Base-by-base conservation (phyloP, 2,888 invertebrate genomes). In the Dicranocentrus wangi region DNA sequence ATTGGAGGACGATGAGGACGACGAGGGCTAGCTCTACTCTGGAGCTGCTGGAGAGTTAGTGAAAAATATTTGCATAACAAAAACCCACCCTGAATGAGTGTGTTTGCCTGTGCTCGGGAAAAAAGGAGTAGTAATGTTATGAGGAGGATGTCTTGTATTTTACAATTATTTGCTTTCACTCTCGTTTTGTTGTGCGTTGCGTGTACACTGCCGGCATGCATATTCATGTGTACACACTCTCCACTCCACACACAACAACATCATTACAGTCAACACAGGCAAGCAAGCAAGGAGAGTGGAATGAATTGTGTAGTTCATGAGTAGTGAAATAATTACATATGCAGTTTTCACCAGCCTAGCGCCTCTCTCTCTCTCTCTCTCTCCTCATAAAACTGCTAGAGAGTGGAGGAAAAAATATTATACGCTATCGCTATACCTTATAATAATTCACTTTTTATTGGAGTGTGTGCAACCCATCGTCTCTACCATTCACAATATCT, bases 361-460 rank as follows among this genome's bases (percentile, higher is more conserved):
- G 42, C 63, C 63, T 42, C 21, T 27, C 27, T 3, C 13, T 15
- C 42, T 42, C 23, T 13, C 42, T 13, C 23, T 13, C 42, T 63
- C 63, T 2, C 2, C 61, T 32, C 61, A 32, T n/a, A 28, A 61
- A 32, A 32, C n/a, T 21, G 13, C 53, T 53, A 7, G 60, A 17
- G 60, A n/a, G 25, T 19, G 32, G 15, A 47, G 5, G 47, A 47
- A 47, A 32, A 32, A n/a, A n/a, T n/a, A n/a, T n/a, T n/a, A n/a
- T n/a, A n/a, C n/a, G n/a, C n/a, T n/a, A n/a, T n/a, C n/a, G n/a
- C n/a, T n/a, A n/a, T n/a, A n/a, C n/a, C n/a, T n/a, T n/a, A n/a
- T n/a, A n/a, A 28, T 60, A 60, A 60, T 60, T 60, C 60, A 60
- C 60, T 27, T 60, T 60, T 60, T 60, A 60, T 28, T 60, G 60